Evolutionary conservation across 2,797 vertebrate species (phyloP).

Genomic region (Eleutherodactylus coqui): DNA sequence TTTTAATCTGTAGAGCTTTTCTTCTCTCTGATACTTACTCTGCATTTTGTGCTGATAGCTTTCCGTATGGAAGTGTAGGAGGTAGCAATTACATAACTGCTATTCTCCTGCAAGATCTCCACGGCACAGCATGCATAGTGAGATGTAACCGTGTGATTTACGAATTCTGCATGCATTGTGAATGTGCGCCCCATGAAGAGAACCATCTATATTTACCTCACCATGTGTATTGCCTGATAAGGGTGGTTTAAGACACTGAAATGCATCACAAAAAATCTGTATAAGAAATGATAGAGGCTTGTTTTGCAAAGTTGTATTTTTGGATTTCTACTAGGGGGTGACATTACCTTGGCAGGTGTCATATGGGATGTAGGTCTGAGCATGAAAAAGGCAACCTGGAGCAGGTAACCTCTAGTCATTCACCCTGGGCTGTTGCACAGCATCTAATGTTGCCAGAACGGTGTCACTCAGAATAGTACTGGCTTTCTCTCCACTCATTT

Average conservation of each 20-base stretch:
- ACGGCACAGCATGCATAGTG: background rate
- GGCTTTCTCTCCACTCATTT: background rate
- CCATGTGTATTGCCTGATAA: background rate
- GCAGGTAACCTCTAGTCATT: background rate
- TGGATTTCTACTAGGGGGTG: too few relatives aligned
- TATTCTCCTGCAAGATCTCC: background rate
- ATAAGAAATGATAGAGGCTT: too few relatives aligned
- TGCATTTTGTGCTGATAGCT: background rate
- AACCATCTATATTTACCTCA: background rate
- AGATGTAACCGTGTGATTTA: background rate
- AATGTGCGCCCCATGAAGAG: background rate
- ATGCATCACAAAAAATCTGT: too few relatives aligned
- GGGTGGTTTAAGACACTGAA: too few relatives aligned
- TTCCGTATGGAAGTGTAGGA: background rate
- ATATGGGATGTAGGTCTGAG: background rate
- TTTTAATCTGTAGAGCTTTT: background rate
- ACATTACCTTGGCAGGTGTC: background rate
- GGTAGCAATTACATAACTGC: background rate
- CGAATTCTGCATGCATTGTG: background rate
- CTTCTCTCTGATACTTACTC: background rate
- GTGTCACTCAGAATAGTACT: constrained; percentile 4
- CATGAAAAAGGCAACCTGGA: background rate
- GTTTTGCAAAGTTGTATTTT: too few relatives aligned
- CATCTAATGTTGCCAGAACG: background rate
- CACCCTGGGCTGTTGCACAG: background rate